A percentile compares a stretch with the other conserved stretches of the same genome.
These are phyloP conservation scores for Bombus confusus DNA, from an alignment of 1,140 invertebrate genomes.

Conservation along the genomic window DNA sequence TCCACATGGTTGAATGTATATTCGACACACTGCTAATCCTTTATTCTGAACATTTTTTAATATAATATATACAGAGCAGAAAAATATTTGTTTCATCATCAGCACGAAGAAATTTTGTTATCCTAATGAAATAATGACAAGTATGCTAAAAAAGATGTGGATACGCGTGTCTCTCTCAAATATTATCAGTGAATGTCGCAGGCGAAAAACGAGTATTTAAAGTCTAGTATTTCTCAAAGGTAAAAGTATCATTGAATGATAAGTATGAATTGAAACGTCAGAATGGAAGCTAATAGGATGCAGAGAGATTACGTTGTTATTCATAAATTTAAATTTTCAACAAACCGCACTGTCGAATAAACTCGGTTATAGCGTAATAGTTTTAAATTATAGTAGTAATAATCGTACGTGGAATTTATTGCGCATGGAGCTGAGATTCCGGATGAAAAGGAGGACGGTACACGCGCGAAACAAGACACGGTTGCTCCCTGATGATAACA, in stretches of 20 bases:
- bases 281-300: slow-evolving; percentile 1
- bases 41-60: too few relatives aligned
- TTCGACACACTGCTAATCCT: neutral
- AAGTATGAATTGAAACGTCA: too few relatives aligned
- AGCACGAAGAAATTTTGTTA: too few relatives aligned
- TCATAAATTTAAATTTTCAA: neutral
- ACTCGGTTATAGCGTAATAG: slow-evolving; percentile 16
- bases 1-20: neutral
- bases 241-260: neutral
- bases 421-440: slow-evolving; percentile 37
- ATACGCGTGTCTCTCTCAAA: too few relatives aligned
- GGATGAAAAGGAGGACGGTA: slow-evolving; percentile 38
- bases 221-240: neutral
- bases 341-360: slow-evolving; percentile 18
- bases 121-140: too few relatives aligned
- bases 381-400: neutral
- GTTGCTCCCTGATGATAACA: slow-evolving; percentile 65
- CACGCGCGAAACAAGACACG: slow-evolving; percentile 62
- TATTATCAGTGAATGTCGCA: too few relatives aligned
- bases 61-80: too few relatives aligned
- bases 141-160: too few relatives aligned
- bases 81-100: too few relatives aligned
- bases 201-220: neutral
- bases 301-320: neutral
- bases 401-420: slow-evolving; percentile 25